Conservation (phyloP, 2,113 vertebrate genomes). For the Perca fluviatilis region DNA sequence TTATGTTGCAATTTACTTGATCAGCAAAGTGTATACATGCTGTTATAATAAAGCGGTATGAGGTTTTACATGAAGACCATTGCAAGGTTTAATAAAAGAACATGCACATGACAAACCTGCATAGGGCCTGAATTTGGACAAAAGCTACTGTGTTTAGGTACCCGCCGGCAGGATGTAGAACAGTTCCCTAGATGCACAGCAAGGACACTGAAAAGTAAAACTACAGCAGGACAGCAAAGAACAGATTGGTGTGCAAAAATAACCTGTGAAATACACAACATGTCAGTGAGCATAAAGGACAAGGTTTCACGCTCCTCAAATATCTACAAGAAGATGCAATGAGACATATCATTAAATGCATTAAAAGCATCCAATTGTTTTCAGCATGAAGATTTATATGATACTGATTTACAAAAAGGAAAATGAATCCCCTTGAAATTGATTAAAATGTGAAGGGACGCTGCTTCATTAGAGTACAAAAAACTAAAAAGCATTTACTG, state of each 20-base stretch:
- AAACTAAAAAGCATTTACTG: not conserved
- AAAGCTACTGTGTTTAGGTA: conserved; percentile 38
- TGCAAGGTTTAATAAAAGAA: conserved; percentile 11
- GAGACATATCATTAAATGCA: not conserved
- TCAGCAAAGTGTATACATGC: conserved; percentile 24
- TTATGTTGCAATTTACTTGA: conserved; percentile 16
- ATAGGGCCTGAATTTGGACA: conserved; percentile 45
- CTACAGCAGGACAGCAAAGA: conserved; percentile 70
- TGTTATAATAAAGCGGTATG: not conserved
- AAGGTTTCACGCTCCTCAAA: conserved; percentile 40
- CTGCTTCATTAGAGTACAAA: not conserved
- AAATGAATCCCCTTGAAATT: not conserved
- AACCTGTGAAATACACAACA: conserved; percentile 59
- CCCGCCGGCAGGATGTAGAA: conserved; percentile 70
- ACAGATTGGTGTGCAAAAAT: conserved; percentile 76
- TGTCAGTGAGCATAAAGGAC: conserved; percentile 62
- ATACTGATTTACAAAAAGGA: not conserved
- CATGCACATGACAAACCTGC: not conserved
- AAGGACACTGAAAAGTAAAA: conserved; percentile 80
- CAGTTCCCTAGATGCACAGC: conserved; percentile 80
- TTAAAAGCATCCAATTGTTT: not conserved
- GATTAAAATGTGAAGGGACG: not conserved
- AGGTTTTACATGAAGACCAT: not conserved
- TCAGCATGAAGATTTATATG: not conserved
- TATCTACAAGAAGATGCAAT: not conserved